phyloP scores from a whole-genome alignment of 2,888 invertebrate species.

The Drosophila neutralis region DNA sequence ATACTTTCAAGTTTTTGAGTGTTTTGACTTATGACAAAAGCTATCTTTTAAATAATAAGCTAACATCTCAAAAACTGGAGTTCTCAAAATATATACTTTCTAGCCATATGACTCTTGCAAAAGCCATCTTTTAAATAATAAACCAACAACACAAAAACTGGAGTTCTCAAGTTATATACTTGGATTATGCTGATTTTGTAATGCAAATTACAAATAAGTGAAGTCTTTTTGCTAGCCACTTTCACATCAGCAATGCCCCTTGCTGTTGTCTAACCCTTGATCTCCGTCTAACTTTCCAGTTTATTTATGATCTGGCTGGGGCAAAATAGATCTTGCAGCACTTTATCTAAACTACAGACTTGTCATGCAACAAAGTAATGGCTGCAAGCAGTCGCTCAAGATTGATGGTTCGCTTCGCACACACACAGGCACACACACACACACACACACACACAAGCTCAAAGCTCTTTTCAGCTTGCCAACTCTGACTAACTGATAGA shows the following conservation, averaged over 20 bases:
- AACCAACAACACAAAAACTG: background rate
- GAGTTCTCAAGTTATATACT: background rate
- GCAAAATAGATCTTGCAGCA: constrained; percentile 37
- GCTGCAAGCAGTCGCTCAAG: constrained; percentile 25
- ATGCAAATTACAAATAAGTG: background rate
- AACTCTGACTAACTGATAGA: constrained; percentile 22
- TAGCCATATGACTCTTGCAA: too few species aligned
- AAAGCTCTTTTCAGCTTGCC: constrained; percentile 7
- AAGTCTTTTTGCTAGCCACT: constrained; percentile 2
- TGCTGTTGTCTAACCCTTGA: constrained; percentile 25
- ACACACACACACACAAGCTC: constrained; percentile 8
- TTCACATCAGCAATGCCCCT: constrained; percentile 6
- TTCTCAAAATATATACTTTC: background rate
- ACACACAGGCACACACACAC: constrained; percentile 22
- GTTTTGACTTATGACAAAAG: background rate
- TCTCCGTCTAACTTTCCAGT: constrained; percentile 21
- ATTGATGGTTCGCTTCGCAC: constrained; percentile 39
- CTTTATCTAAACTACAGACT: constrained; percentile 30
- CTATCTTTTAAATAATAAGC: background rate
- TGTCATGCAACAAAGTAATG: constrained; percentile 29
- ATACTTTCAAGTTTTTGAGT: constrained; percentile 23
- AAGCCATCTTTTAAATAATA: background rate
- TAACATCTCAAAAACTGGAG: background rate
- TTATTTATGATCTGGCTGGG: constrained; percentile 39
- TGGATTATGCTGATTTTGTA: background rate